Conservation (phyloP, 2,888 invertebrate species). For the Hemicrepidius hirtus region DNA sequence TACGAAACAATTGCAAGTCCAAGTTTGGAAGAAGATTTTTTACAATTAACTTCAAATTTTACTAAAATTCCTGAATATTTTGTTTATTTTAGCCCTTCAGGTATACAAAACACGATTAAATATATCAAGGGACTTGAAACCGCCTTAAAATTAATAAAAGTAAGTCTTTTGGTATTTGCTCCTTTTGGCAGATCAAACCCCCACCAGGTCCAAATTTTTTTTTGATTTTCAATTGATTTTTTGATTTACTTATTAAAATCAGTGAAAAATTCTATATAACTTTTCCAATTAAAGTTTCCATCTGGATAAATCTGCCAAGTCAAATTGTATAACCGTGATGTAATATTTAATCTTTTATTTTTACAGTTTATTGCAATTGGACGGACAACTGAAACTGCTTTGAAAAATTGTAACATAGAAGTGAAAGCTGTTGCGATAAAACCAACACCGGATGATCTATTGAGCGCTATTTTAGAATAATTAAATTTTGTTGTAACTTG, state of each 20-base stretch:
- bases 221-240: too few relatives aligned
- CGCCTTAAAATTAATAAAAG: constrained; percentile 25
- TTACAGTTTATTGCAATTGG: constrained; percentile 75
- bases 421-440: constrained; percentile 73
- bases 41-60: constrained; percentile 66
- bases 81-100: constrained; percentile 78
- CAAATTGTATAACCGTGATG: too few relatives aligned
- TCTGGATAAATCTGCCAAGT: too few relatives aligned
- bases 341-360: constrained; percentile 18
- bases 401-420: constrained; percentile 70
- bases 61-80: constrained; percentile 72
- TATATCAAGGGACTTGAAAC: constrained; percentile 3
- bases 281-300: too few relatives aligned
- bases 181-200: too few relatives aligned
- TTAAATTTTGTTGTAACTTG: background rate
- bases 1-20: constrained; percentile 75
- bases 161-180: too few relatives aligned
- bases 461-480: constrained; percentile 65
- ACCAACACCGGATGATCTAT: constrained; percentile 74
- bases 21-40: constrained; percentile 71
- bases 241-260: too few relatives aligned
- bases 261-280: too few relatives aligned
- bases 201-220: too few relatives aligned
- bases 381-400: constrained; percentile 75
- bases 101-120: constrained; percentile 71